phyloP scores from a whole-genome alignment of 2,888 invertebrate genomes.

The Diplolepis rosae region DNA sequence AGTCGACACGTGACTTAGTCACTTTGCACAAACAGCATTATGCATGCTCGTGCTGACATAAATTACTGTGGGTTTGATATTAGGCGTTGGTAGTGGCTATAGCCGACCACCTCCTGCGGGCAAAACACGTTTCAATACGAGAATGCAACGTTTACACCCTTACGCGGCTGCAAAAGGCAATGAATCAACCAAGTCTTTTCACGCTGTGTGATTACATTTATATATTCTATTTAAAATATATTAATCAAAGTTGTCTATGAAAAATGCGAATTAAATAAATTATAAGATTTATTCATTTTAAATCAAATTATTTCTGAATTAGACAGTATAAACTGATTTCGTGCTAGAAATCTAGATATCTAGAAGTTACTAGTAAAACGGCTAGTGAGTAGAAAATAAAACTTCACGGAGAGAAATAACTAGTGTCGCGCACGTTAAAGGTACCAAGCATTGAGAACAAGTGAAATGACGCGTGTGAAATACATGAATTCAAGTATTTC shows the following conservation, averaged over 20 bases:
- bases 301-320: too few species aligned
- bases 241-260: slow-evolving; percentile 16
- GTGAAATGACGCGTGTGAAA: too few species aligned
- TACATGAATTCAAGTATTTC: too few species aligned
- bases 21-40: slow-evolving; percentile 72
- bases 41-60: slow-evolving; percentile 72
- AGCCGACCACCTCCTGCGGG: slow-evolving; percentile 64
- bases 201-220: slow-evolving; percentile 30
- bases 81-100: slow-evolving; percentile 60
- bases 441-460: too few species aligned
- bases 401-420: too few species aligned
- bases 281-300: too few species aligned
- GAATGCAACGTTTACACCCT: slow-evolving; percentile 22
- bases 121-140: slow-evolving; percentile 56
- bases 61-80: slow-evolving; percentile 72
- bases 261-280: too few species aligned
- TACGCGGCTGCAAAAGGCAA: slow-evolving; percentile 16
- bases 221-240: slow-evolving; percentile 34
- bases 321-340: too few species aligned
- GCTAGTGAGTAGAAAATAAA: too few species aligned
- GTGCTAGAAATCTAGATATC: too few species aligned
- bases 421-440: too few species aligned
- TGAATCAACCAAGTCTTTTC: slow-evolving; percentile 41
- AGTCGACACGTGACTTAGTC: slow-evolving; percentile 69
- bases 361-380: too few species aligned